Base-by-base conservation (phyloP, 1,140 invertebrate species). In the Metopolophium dirhodum region DNA sequence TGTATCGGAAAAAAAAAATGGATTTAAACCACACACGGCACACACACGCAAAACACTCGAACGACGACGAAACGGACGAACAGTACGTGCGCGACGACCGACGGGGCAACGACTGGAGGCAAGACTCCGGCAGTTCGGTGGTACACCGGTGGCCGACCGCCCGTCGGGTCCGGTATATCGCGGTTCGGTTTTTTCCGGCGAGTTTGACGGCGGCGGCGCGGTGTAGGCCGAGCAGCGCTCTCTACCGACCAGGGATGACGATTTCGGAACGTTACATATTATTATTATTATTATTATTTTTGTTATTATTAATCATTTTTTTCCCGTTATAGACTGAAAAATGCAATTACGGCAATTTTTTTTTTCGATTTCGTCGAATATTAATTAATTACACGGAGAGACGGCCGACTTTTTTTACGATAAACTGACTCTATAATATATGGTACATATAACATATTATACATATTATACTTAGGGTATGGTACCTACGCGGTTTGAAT, bases 181-280 rank as follows among this genome's bases (percentile, higher is more conserved):
- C 30, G 26, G 85, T 87, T 87, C 26, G 45, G 86, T 87, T n/a
- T 88, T 88, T 35, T 51, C 51, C 88, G 88, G 88, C 22, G 88
- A 54, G 85, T 30, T 47, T 47, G 85, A 4, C 30, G 14, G 18
- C 30, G 6, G 18, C 6, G 86, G 45, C 45, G n/a, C 6, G 2
- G 88, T 22, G 87, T 9, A 11, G 7, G n/a, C n/a, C 20, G 8
- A 86, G 7, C 51, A 89, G 88, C 88, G 88, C 88, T 54, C 49
- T 89, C 88, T 89, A 35, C 11, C 88, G 49, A 23, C 49, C 88
- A 41, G 35, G 87, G n/a, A 26, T 41, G 35, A n/a, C 35, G 35
- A 7, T 88, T 88, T 51, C 6, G 18, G 49, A 51, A 49, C 22
- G 83, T 85, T 85, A 83, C 30, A 20, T 77, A 77, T 77, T 23